Base-by-base conservation (phyloP, 2,113 vertebrate genomes). In the Microtus pennsylvanicus region DNA sequence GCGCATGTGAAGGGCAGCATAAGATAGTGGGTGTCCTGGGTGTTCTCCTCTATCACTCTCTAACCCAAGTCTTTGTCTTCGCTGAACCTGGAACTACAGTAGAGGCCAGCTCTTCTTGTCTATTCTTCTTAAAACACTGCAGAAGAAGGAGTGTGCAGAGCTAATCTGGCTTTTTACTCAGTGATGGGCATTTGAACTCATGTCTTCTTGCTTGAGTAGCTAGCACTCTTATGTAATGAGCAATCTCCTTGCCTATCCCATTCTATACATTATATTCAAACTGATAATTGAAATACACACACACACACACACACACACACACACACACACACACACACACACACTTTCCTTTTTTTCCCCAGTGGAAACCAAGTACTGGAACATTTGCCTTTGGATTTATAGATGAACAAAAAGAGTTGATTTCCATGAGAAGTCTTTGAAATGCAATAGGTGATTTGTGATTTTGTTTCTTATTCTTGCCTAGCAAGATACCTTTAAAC, bases 261-360 rank as follows among this genome's bases (percentile, higher is more conserved):
- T 81, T 82, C 24, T 94, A 81, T 1, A 21, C 22, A 74, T 86
- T 82, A 77, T 61, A 78, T 94, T 87, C 5, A 87, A 93, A 80
- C 82, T 70, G 50, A 89, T 11, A 89, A 61, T 47, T 94, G 12
- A 93, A 42, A 45, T 50, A 47, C 3, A 92, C 5, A 74, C 3
- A 17, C 42, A 24, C 11, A 52, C 52, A 52, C 4, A 92, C 22
- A 74, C 16, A 6, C 3, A 38, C 12, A 55, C 10, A 42, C 38
- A 22, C 10, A 6, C 3, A 38, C 12, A 55, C 10, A 42, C 38
- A 22, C 10, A 38, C 12, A 55, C 11, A 12, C 42, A 24, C 11
- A 42, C 5, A 5, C 7, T 42, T 42, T 9, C 2, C 16, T 87
- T 93, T 87, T 93, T 85, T 90, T 5, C 42, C 72, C 52, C 52